Conservation (phyloP, 2,888 invertebrate species). For the Leptinotarsa tumamoca region DNA sequence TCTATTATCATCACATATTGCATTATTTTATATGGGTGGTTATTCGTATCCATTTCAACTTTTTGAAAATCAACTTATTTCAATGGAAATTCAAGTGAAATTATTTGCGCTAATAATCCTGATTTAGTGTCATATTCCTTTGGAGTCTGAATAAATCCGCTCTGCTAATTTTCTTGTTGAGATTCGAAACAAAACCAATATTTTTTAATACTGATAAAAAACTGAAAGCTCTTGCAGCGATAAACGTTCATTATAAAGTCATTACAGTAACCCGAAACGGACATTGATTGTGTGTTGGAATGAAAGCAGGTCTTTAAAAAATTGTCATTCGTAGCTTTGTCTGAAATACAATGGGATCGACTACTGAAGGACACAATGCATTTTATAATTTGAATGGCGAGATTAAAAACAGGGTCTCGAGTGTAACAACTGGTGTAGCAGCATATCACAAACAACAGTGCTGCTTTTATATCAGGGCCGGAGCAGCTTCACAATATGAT, state of each 20-base stretch:
- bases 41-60: no score
- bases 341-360: constrained; percentile 47
- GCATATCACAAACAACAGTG: constrained; percentile 53
- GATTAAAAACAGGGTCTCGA: constrained; percentile 59
- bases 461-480: constrained; percentile 36
- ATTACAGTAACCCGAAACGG: constrained; percentile 38
- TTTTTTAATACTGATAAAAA: background rate
- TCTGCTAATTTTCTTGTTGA: background rate
- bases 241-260: constrained; percentile 40
- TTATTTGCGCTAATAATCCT: no score
- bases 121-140: no score
- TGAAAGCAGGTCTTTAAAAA: constrained; percentile 39
- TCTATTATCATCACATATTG: no score
- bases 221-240: constrained; percentile 13
- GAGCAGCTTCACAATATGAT: background rate
- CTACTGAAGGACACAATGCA: constrained; percentile 55
- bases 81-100: no score
- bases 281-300: constrained; percentile 37
- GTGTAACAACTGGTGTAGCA: constrained; percentile 54
- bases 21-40: no score
- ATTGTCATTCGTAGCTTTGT: constrained; percentile 43
- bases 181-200: background rate
- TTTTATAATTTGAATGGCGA: constrained; percentile 63
- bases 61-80: no score
- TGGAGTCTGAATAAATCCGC: no score